These are phyloP conservation scores for Eupsilia transversa DNA, from an alignment of 2,888 invertebrate species.

Conservation along the genomic window DNA sequence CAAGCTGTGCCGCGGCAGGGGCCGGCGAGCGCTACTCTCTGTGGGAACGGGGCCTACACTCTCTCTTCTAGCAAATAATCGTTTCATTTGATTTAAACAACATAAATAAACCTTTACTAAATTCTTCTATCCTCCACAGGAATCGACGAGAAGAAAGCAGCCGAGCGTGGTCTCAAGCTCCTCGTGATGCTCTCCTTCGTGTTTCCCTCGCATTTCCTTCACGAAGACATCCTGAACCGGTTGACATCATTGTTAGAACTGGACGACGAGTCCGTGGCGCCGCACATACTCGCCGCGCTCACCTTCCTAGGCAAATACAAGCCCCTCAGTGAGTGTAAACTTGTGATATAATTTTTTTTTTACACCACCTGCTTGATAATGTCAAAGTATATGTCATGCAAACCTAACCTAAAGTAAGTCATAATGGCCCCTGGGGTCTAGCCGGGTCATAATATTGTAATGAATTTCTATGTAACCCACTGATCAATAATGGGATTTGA, in stretches of 20 bases:
- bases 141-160: conserved; percentile 95
- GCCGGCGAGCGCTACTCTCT: too few species aligned
- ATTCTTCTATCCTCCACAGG: conserved; percentile 85
- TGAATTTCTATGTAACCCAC: background rate
- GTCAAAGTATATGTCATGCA: background rate
- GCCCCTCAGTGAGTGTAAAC: conserved; percentile 92
- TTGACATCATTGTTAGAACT: conserved; percentile 94
- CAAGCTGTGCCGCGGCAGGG: too few species aligned
- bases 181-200: conserved; percentile 97
- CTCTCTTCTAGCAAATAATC: background rate
- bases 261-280: conserved; percentile 95
- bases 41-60: background rate
- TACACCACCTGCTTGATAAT: too few species aligned
- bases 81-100: background rate
- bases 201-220: conserved; percentile 97
- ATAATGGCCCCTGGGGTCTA: background rate
- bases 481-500: background rate
- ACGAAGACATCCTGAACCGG: conserved; percentile 95
- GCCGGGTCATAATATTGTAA: background rate
- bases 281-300: conserved; percentile 95
- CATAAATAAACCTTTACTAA: background rate
- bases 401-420: background rate
- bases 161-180: conserved; percentile 96
- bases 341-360: background rate
- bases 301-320: conserved; percentile 97